Percentiles rank a stretch among this genome's conserved stretches.
These are phyloP conservation scores for Lordiphosa stackelbergi DNA, from an alignment of 1,140 invertebrate species.

Conservation along the genomic window DNA sequence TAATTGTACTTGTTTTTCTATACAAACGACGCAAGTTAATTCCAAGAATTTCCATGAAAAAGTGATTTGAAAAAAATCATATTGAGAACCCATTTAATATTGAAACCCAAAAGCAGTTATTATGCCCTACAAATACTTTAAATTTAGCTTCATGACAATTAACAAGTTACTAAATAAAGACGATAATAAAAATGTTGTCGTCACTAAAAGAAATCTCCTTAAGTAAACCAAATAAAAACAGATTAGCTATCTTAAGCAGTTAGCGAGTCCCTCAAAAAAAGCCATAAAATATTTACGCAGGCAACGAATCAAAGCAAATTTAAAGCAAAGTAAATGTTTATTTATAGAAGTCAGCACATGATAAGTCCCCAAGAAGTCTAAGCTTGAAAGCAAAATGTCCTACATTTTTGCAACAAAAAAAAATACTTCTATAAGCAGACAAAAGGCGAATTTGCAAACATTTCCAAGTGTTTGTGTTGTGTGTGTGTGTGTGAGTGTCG, in stretches of 20 bases:
- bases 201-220: no score
- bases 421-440: slow-evolving; percentile 25
- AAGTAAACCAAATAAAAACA: background rate
- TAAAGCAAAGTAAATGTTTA: slow-evolving; percentile 21
- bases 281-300: slow-evolving; percentile 17
- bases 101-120: no score
- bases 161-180: no score
- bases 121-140: no score
- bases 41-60: no score
- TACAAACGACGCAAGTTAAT: no score
- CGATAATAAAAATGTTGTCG: no score
- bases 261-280: slow-evolving; percentile 13
- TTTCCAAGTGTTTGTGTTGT: background rate
- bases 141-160: no score
- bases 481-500: slow-evolving; percentile 8
- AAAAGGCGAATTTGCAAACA: slow-evolving; percentile 62
- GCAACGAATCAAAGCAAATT: slow-evolving; percentile 30
- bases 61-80: no score
- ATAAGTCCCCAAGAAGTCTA: slow-evolving; percentile 26
- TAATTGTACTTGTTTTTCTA: no score
- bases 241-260: background rate
- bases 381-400: slow-evolving; percentile 9
- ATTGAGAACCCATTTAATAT: no score
- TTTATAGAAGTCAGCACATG: slow-evolving; percentile 40
- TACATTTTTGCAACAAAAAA: slow-evolving; percentile 1